phyloP scores from a whole-genome alignment of 2,888 invertebrate species.

The Pantelozetes paolii region DNA sequence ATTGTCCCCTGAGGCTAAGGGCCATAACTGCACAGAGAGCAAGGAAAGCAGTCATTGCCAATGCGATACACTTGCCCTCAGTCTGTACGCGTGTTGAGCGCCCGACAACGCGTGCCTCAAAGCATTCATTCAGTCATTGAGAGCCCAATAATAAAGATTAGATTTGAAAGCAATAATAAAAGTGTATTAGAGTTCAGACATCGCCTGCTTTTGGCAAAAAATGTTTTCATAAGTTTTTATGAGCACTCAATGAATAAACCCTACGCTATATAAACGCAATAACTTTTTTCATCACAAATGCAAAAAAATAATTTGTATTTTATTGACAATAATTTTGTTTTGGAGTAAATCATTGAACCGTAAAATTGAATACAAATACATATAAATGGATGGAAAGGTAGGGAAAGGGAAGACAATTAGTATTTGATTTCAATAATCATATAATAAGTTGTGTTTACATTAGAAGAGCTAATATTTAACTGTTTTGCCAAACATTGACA shows the following conservation, averaged over 20 bases:
- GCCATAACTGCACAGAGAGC: background rate
- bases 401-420: background rate
- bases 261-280: background rate
- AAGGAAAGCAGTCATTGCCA: background rate
- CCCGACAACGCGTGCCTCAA: conserved; percentile 26
- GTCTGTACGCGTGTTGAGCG: conserved; percentile 22
- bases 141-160: background rate
- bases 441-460: conserved; percentile 16
- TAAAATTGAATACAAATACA: background rate
- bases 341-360: conserved; percentile 19
- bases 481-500: conserved; percentile 24
- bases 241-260: background rate
- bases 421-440: background rate
- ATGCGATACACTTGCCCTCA: background rate
- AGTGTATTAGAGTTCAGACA: background rate
- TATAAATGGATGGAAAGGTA: background rate
- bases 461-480: conserved; percentile 22
- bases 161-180: background rate
- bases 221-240: conserved; percentile 33
- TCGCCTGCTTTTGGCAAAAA: background rate
- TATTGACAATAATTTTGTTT: background rate
- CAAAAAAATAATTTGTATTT: conserved; percentile 18
- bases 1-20: conserved; percentile 3
- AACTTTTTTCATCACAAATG: background rate
- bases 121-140: background rate